Evolutionary conservation across 1,140 invertebrate species (phyloP).

Genomic region (Nephila pilipes): DNA sequence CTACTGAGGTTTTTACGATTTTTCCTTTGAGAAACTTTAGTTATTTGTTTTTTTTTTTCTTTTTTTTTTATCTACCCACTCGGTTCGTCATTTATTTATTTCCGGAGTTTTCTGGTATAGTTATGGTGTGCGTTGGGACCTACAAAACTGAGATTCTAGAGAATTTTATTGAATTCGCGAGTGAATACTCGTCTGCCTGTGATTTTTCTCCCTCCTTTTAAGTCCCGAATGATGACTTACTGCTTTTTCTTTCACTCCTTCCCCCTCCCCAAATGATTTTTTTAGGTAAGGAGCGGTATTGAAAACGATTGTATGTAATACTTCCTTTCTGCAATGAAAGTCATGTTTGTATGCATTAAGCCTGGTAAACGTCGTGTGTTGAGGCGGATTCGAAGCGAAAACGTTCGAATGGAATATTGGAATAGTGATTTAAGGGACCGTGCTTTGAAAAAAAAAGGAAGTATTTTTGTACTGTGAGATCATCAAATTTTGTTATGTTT

Average conservation of each 20-base stretch:
- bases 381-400: neutral
- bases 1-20: slow-evolving; percentile 54
- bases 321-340: neutral
- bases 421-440: neutral
- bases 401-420: neutral
- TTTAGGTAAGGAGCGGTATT: neutral
- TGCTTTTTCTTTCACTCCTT: neutral
- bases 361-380: neutral
- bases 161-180: slow-evolving; percentile 49
- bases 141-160: slow-evolving; percentile 28
- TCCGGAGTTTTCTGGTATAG: slow-evolving; percentile 20
- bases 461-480: no score
- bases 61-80: neutral
- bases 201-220: neutral
- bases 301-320: neutral
- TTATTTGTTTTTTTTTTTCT: slow-evolving; percentile 43
- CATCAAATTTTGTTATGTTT: no score
- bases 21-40: slow-evolving; percentile 22
- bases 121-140: slow-evolving; percentile 42
- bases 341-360: neutral
- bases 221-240: slow-evolving; percentile 21
- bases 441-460: neutral
- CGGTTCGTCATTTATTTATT: slow-evolving; percentile 38
- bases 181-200: neutral
- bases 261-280: neutral